Evolutionary conservation across 2,888 invertebrate genomes (phyloP), one percentile per base, ranked within the genome.

Genomic region (Therioaphis trifolii): DNA sequence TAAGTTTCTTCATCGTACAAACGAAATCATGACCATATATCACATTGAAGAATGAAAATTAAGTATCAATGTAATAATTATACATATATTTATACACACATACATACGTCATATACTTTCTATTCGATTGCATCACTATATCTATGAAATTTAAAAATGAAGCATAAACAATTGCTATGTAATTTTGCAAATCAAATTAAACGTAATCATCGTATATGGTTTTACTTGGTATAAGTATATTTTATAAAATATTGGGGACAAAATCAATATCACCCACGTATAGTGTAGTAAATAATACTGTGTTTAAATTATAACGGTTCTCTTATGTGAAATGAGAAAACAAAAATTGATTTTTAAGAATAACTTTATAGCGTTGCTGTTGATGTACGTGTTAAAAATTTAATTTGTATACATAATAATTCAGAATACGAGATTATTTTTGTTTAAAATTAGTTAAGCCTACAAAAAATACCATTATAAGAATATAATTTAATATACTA

Each of bases 281-380:
- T 49, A 21, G 7, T 77, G 21, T 27, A n/a, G 35, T 49, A n/a
- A n/a, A n/a, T n/a, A n/a, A n/a, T n/a, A n/a, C n/a, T n/a, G 49
- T 72, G 72, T 7, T 7, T 49, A 72, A n/a, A 52, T 46, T n/a
- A 63, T 78, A 78, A 78, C 77, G 77, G 77, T 49, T 77, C 35
- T 77, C 21, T 66, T 15, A n/a, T 63, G 18, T 76, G 63, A 52
- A 11, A 78, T 29, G 77, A 66, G 29, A 63, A 21, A 29, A 63
- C 18, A 27, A 43, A 76, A 78, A 78, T 78, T 52, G 52, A 77
- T 78, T 78, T 66, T 14, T 29, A 49, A 63, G n/a, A 66, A 29
- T 77, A 63, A 21, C 49, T 49, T 52, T 52, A 68, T 35, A 18
- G 35, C 14, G 35, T 18, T n/a, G 29, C 21, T 52, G 11, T 35